A percentile compares a stretch with the other conserved stretches of the same genome.
Conservation (phyloP, 2,113 vertebrate genomes). For the Nerophis lumbriciformis region DNA sequence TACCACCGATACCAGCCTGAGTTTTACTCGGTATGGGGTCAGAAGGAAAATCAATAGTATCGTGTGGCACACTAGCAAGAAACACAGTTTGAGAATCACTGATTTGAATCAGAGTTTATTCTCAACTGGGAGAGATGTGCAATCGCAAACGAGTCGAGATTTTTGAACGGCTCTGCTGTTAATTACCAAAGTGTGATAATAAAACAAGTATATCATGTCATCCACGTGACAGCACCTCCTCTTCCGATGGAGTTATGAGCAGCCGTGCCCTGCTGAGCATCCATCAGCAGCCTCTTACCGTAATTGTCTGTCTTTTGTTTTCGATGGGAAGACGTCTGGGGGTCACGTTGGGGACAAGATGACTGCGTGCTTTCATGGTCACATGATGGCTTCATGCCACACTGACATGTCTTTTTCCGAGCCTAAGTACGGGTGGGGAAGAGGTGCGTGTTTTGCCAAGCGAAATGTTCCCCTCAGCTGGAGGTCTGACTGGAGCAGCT, state of each 20-base stretch:
- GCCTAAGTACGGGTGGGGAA: constrained; percentile 12
- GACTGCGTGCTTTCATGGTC: constrained; percentile 16
- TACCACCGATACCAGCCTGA: no score
- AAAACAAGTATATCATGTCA: constrained; percentile 63
- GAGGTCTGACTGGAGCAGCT: constrained; percentile 36
- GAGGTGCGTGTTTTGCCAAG: constrained; percentile 34
- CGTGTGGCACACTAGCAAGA: no score
- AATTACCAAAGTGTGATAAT: no score
- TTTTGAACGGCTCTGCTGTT: no score
- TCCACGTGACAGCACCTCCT: constrained; percentile 63
- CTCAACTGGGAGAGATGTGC: no score
- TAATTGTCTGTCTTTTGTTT: constrained; percentile 53
- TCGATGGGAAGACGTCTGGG: constrained; percentile 53
- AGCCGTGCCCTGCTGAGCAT: constrained; percentile 35
- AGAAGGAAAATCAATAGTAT: no score
- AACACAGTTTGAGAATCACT: no score
- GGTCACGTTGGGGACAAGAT: constrained; percentile 45
- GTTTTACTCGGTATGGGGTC: no score
- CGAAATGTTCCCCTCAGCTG: constrained; percentile 33
- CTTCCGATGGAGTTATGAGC: constrained; percentile 49
- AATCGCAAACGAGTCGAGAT: no score
- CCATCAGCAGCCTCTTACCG: constrained; percentile 57
- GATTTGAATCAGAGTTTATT: no score
- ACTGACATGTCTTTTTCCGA: constrained; percentile 35
- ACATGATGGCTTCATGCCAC: not conserved